Conservation (phyloP, 2,113 vertebrate genomes). For the Salvator merianae region DNA sequence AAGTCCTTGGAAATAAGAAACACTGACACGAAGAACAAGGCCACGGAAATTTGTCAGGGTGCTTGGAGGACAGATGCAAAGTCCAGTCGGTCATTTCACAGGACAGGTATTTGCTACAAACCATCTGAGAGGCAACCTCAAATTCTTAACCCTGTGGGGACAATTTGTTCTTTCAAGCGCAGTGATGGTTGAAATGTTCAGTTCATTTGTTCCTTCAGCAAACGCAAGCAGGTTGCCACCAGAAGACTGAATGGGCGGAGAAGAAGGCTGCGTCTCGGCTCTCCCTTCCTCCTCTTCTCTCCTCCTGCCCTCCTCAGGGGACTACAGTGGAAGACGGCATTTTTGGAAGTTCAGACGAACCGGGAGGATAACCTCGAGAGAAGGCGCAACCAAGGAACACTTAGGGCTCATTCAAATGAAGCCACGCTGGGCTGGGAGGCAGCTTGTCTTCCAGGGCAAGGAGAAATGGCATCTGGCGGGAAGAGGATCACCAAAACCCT, state of each 20-base stretch:
- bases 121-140: conserved; percentile 69
- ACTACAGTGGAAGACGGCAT: conserved; percentile 86
- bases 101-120: conserved; percentile 70
- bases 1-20: conserved; percentile 86
- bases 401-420: conserved; percentile 57
- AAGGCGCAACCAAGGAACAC: conserved; percentile 64
- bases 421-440: conserved; percentile 55
- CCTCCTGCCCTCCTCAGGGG: conserved; percentile 38
- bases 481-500: conserved; percentile 40
- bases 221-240: conserved; percentile 68
- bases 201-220: conserved; percentile 67
- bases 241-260: conserved; percentile 56
- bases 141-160: conserved; percentile 68
- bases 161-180: conserved; percentile 74
- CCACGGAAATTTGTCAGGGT: conserved; percentile 82
- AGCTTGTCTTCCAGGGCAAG: conserved; percentile 56
- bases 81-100: conserved; percentile 75
- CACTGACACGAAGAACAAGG: conserved; percentile 95
- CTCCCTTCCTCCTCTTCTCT: conserved; percentile 70
- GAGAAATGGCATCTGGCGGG: conserved; percentile 45
- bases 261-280: conserved; percentile 73
- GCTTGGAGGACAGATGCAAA: conserved; percentile 74
- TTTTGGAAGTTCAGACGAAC: conserved; percentile 82
- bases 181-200: conserved; percentile 51
- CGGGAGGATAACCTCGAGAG: conserved; percentile 65